phyloP scores from a whole-genome alignment of 2,797 vertebrate species.

The Nyctalus aviator region DNA sequence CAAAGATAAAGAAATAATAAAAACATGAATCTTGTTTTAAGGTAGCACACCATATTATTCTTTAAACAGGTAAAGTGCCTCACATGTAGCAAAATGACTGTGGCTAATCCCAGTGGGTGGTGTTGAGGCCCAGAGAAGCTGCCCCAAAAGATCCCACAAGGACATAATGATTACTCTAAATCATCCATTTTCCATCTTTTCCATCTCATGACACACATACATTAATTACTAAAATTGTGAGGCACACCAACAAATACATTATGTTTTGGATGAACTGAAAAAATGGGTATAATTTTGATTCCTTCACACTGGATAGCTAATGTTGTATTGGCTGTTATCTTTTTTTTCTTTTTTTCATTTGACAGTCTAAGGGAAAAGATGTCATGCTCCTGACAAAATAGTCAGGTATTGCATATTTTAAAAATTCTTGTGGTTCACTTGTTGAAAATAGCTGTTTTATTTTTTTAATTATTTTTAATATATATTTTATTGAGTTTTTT shows the following conservation, averaged over 20 bases:
- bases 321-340: background rate
- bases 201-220: background rate
- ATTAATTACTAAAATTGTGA: background rate
- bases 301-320: background rate
- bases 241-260: background rate
- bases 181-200: background rate
- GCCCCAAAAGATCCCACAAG: background rate
- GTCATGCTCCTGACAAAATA: background rate
- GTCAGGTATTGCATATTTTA: background rate
- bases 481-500: too few relatives aligned
- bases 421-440: background rate
- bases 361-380: background rate
- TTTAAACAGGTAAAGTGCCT: background rate
- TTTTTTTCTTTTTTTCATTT: background rate
- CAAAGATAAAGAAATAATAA: conserved; percentile 6
- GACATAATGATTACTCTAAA: background rate
- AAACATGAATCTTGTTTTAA: conserved; percentile 21
- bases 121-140: background rate
- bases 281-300: background rate
- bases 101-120: background rate
- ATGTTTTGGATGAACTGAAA: background rate
- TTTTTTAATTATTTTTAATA: too few relatives aligned
- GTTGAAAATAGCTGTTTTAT: background rate
- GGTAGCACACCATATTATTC: background rate
- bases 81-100: background rate